Conservation (phyloP, 2,113 vertebrate species). For the Triplophysa dalaica region DNA sequence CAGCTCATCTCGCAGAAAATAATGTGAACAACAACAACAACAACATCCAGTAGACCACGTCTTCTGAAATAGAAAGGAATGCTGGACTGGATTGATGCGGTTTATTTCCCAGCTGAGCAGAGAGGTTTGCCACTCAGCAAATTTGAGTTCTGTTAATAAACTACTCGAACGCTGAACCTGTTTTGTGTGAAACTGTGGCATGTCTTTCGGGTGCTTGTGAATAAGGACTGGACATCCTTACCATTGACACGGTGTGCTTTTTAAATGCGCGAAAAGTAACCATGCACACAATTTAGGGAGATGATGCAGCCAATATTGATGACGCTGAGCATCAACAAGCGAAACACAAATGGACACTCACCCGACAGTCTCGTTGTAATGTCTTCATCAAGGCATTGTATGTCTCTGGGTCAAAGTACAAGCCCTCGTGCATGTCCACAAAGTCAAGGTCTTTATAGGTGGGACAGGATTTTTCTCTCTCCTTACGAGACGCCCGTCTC, state of each 20-base stretch:
- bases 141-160: slow-evolving; percentile 37
- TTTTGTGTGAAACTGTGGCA: background rate
- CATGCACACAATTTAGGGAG: too few species aligned
- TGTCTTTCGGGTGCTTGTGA: background rate
- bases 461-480: slow-evolving; percentile 72
- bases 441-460: slow-evolving; percentile 80
- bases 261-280: too few species aligned
- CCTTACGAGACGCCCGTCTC: slow-evolving; percentile 74
- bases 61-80: slow-evolving; percentile 55
- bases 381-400: slow-evolving; percentile 95
- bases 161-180: background rate
- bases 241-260: background rate
- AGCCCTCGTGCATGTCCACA: slow-evolving; percentile 91
- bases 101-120: slow-evolving; percentile 46
- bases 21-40: slow-evolving; percentile 7
- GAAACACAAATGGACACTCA: slow-evolving; percentile 67
- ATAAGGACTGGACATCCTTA: background rate
- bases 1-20: slow-evolving; percentile 34
- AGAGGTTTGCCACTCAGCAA: slow-evolving; percentile 50
- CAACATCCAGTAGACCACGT: slow-evolving; percentile 16
- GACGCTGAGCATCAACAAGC: too few species aligned
- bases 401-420: slow-evolving; percentile 91
- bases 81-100: slow-evolving; percentile 41
- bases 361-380: slow-evolving; percentile 91
- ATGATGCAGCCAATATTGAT: too few species aligned